These are phyloP conservation scores for Sceloporus tristichus DNA, from an alignment of 2,113 vertebrate species.

Conservation along the genomic window DNA sequence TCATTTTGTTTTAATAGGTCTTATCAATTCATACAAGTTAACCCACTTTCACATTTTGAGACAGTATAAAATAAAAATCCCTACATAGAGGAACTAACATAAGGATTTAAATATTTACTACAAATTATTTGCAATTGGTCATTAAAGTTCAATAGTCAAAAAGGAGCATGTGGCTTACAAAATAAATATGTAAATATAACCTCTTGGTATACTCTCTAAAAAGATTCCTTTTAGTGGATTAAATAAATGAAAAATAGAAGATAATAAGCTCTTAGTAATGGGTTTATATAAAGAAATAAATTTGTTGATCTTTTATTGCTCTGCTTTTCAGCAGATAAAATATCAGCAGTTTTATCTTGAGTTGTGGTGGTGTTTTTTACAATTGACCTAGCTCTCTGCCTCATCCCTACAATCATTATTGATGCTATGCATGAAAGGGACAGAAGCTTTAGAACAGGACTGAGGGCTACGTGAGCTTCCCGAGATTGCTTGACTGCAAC, in stretches of 20 bases:
- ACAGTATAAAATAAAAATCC: slow-evolving; percentile 48
- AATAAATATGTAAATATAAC: slow-evolving; percentile 67
- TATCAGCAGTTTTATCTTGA: neutral
- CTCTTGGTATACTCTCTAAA: slow-evolving; percentile 49
- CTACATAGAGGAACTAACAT: slow-evolving; percentile 25
- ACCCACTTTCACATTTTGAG: neutral
- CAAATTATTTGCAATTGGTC: slow-evolving; percentile 32
- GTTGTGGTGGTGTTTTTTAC: slow-evolving; percentile 16
- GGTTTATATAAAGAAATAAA: slow-evolving; percentile 36
- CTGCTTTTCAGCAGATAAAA: slow-evolving; percentile 24
- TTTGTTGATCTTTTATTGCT: slow-evolving; percentile 29
- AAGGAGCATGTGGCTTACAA: slow-evolving; percentile 6
- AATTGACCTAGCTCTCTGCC: neutral
- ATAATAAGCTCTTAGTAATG: neutral
- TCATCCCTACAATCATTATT: neutral
- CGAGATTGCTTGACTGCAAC: no score
- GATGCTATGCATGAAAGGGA: neutral
- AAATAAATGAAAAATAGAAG: slow-evolving; percentile 15
- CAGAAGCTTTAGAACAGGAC: neutral
- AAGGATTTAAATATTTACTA: slow-evolving; percentile 53
- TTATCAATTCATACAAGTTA: slow-evolving; percentile 24
- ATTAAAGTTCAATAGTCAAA: slow-evolving; percentile 14
- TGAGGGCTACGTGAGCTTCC: no score
- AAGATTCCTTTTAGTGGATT: slow-evolving; percentile 49
- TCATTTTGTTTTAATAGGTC: slow-evolving; percentile 60